Evolutionary conservation across 2,888 invertebrate species (phyloP).

Genomic region (Emmelina monodactyla): DNA sequence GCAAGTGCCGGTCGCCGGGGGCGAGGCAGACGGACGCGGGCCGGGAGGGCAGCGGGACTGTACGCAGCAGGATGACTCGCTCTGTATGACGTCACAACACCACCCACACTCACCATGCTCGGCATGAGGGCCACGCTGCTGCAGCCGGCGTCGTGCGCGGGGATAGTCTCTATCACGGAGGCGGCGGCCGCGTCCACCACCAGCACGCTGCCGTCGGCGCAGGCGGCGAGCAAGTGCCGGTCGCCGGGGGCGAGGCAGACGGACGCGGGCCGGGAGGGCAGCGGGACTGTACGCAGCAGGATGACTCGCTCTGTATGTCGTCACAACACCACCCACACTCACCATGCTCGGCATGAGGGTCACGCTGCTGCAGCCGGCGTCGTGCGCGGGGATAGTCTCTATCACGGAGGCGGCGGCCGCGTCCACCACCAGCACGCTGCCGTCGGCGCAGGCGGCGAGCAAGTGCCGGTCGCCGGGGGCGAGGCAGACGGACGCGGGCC

Average conservation of each 20-base stretch:
- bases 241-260: conserved; percentile 87
- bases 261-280: conserved; percentile 72
- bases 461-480: conserved; percentile 90
- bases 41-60: conserved; percentile 68
- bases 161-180: conserved; percentile 79
- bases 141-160: conserved; percentile 83
- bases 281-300: conserved; percentile 73
- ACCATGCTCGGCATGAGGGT: conserved; percentile 83
- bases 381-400: conserved; percentile 85
- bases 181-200: conserved; percentile 87
- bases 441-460: conserved; percentile 86
- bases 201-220: conserved; percentile 82
- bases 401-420: conserved; percentile 81
- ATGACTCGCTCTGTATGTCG: no score
- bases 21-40: conserved; percentile 81
- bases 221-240: conserved; percentile 86
- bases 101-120: conserved; percentile 77
- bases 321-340: no score
- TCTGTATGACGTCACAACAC: no score
- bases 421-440: conserved; percentile 83
- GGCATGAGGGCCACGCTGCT: conserved; percentile 81
- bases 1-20: conserved; percentile 87
- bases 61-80: no score
- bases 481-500: conserved; percentile 78
- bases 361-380: conserved; percentile 80